Evolutionary conservation across 2,113 vertebrate species (phyloP), one percentile per base, ranked within the genome.

Genomic region (Telmatochromis sp.): DNA sequence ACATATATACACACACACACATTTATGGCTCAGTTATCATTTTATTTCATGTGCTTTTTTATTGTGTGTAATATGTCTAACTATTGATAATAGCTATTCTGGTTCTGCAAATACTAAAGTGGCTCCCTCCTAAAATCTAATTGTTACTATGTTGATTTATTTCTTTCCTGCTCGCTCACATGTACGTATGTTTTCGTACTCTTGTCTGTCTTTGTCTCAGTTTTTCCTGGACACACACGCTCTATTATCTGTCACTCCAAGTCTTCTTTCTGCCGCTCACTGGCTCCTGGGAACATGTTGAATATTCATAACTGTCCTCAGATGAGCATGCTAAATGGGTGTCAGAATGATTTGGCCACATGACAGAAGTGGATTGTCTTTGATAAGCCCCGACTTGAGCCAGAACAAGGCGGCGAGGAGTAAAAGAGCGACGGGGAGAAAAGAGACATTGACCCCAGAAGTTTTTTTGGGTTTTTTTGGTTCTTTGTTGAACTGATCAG

Each of bases 271-370:
- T 90, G 75, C 83, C 26, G 81, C 87, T 91, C 84, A 31, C 80
- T 92, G 92, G 92, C 92, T 90, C 86, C 91, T 87, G 88, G 88
- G 89, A 91, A 93, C 96, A 96, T 96, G 96, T 96, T 98, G 96
- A 97, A 98, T 97, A 97, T 97, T 97, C 96, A 92, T 96, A 95
- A 95, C 65, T 90, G 89, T 94, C 95, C 89, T 91, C 87, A 93
- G 90, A 95, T 95, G 92, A 96, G 94, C 95, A 96, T 96, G 95
- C 92, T 94, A 95, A 96, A 96, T 95, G 95, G 94, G 90, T 95
- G 96, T 96, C 93, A 95, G 87, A 90, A 96, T 93, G 93, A 95
- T 91, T 95, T 96, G 95, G 94, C 95, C 78, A 92, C 89, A 90
- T 88, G 95, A 95, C 95, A 96, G 90, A 86, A 89, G 8, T 86